Evolutionary conservation across 2,797 vertebrate species (phyloP).

Genomic region (Lepilemur ruficaudatus): DNA sequence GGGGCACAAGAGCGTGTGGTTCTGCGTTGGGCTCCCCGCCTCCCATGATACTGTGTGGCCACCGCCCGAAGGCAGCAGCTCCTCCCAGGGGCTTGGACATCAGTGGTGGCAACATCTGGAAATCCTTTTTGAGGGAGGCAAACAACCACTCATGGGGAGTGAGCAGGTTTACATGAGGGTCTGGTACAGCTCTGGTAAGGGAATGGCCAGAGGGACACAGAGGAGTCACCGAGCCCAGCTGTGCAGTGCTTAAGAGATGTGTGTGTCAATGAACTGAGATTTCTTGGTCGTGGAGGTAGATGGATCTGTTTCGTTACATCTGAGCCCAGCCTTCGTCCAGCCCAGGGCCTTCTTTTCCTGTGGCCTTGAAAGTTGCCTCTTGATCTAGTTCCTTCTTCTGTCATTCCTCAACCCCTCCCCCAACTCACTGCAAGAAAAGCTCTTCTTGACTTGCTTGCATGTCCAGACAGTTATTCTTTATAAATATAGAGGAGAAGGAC

Average conservation of each 20-base stretch:
- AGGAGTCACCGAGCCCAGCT: not conserved
- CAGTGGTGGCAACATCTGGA: not conserved
- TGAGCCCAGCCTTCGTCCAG: not conserved
- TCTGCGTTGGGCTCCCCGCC: not conserved
- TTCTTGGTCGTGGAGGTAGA: not conserved
- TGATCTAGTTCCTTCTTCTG: not conserved
- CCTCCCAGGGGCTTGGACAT: not conserved
- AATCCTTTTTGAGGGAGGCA: not conserved
- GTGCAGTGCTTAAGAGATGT: not conserved
- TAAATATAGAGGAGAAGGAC: not conserved
- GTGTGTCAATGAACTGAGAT: not conserved
- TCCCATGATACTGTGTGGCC: not conserved
- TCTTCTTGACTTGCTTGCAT: not conserved
- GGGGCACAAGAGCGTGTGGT: not conserved
- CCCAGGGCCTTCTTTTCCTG: not conserved
- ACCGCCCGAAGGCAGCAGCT: not conserved
- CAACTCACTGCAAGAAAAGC: not conserved
- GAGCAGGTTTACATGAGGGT: not conserved
- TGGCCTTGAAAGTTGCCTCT: not conserved
- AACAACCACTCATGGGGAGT: too few relatives aligned
- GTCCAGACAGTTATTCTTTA: not conserved
- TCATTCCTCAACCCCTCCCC: not conserved
- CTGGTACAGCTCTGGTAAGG: not conserved
- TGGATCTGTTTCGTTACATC: not conserved
- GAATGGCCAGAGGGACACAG: not conserved